Evolutionary conservation across 37 sponge, comb jelly and placozoan species (phyloP).

Genomic region (Amphimedon queenslandica): DNA sequence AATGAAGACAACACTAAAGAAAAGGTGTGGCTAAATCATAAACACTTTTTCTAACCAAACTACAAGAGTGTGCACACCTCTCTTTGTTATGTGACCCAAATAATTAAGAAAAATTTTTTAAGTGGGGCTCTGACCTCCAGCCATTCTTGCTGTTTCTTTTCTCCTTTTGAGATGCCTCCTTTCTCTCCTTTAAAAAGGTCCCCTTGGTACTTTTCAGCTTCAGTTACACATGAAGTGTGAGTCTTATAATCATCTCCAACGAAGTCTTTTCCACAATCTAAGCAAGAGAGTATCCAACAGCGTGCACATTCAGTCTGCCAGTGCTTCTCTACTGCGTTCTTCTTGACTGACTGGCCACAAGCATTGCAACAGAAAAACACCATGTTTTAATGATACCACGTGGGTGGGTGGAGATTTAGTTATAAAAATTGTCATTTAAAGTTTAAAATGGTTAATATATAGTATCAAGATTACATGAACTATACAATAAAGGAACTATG

Average conservation of each 20-base stretch:
- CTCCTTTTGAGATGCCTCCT: conserved; percentile 71
- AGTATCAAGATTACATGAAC: too few relatives aligned
- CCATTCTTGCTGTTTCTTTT: conserved; percentile 92
- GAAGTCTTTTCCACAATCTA: conserved; percentile 96
- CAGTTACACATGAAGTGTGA: conserved; percentile 93
- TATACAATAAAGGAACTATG: too few relatives aligned
- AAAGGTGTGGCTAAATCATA: too few relatives aligned
- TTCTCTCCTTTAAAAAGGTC: conserved; percentile 58
- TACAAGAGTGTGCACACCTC: too few relatives aligned
- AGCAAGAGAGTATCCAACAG: conserved; percentile 86
- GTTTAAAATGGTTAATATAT: too few relatives aligned
- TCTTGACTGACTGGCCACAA: conserved; percentile 94
- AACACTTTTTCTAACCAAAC: too few relatives aligned
- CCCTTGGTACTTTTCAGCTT: conserved; percentile 98
- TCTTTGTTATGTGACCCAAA: too few relatives aligned
- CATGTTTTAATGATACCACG: conserved; percentile 43
- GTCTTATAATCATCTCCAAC: conserved; percentile 71
- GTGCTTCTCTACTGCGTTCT: conserved; percentile 96
- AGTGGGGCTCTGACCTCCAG: conserved; percentile 84
- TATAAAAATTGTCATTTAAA: too few relatives aligned
- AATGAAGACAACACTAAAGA: too few relatives aligned
- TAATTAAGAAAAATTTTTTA: too few relatives aligned
- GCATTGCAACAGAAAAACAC: conserved; percentile 95
- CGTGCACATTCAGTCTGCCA: conserved; percentile 61
- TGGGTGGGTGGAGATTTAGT: too few relatives aligned